Conservation (phyloP, 2,113 vertebrate species). For the Xenopus tropicalis region UCB_Xtro_10.0 CM004446.2:53871501-53872000, state of each 20-base stretch:
- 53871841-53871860: constrained; percentile 58
- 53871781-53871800: constrained; percentile 57
- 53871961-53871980: constrained; percentile 1
- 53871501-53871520: no score
- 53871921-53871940: constrained; percentile 56
- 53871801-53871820: constrained; percentile 57
- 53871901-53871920: constrained; percentile 59
- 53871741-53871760: constrained; percentile 27
- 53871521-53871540: no score
- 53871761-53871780: constrained; percentile 17
- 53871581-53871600: background rate
- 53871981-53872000: background rate
- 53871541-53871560: background rate
- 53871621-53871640: background rate
- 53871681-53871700: no score
- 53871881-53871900: constrained; percentile 58
- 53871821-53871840: constrained; percentile 53
- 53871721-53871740: constrained; percentile 16
- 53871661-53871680: background rate
- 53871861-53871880: constrained; percentile 51
- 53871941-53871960: constrained; percentile 41
- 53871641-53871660: background rate
- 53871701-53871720: background rate
- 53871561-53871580: background rate
- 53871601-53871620: background rate